Evolutionary conservation across 2,113 vertebrate genomes (phyloP).

Genomic region (Cairina moschata): DNA sequence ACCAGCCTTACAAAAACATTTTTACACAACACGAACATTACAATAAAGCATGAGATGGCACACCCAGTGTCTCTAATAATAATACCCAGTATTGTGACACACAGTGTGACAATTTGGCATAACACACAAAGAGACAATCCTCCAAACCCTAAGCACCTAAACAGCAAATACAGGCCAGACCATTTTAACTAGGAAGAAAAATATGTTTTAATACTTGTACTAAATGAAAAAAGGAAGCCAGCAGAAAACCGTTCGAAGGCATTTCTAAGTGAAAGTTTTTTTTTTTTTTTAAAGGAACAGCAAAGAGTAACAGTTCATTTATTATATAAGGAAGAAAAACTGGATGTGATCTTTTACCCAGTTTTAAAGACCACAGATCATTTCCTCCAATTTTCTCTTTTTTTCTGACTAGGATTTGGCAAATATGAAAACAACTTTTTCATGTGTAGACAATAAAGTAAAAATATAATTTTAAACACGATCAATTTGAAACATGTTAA

Average conservation of each 20-base stretch:
- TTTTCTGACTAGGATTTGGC: neutral
- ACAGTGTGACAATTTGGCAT: neutral
- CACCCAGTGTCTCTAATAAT: rapidly evolving
- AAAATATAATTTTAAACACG: neutral
- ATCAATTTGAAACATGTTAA: neutral
- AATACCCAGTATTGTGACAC: neutral
- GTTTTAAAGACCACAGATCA: neutral
- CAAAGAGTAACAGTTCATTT: neutral
- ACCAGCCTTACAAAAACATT: constrained; percentile 36
- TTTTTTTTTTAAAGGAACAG: neutral
- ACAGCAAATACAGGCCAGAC: neutral
- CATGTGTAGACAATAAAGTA: neutral
- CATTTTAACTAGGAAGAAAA: neutral
- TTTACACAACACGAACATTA: neutral
- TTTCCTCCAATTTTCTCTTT: neutral
- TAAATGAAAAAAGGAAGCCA: neutral
- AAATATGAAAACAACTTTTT: neutral
- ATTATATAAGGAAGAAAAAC: neutral
- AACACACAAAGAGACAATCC: neutral
- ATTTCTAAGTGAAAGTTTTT: neutral
- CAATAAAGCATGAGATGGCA: rapidly evolving
- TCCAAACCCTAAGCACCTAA: neutral
- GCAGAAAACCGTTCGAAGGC: neutral
- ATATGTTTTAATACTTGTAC: neutral
- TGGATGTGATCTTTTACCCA: neutral